phyloP scores from a whole-genome alignment of 92 coral and sea anemone genomes.

The Chrysogorgia sp. region DNA sequence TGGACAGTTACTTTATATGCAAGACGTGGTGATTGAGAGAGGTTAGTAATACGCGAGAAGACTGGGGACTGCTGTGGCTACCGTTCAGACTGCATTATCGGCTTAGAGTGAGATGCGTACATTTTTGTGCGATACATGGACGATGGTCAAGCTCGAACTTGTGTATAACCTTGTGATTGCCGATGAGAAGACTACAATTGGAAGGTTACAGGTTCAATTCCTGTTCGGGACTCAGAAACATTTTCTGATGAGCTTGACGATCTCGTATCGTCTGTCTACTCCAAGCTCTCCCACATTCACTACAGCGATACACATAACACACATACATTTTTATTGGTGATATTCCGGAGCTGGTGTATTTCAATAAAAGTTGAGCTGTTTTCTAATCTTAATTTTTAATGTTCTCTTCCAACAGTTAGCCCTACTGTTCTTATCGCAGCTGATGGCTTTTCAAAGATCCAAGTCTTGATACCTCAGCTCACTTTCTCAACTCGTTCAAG shows the following conservation, averaged over 20 bases:
- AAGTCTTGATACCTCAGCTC: slow-evolving; percentile 1
- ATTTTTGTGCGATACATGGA: too few relatives aligned
- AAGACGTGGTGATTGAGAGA: slow-evolving; percentile 29
- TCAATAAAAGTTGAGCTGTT: not conserved
- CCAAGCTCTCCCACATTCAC: too few relatives aligned
- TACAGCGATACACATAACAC: too few relatives aligned
- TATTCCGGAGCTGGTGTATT: not conserved
- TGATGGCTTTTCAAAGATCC: slow-evolving; percentile 30
- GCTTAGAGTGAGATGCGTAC: too few relatives aligned
- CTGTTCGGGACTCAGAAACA: too few relatives aligned
- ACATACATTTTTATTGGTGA: not conserved
- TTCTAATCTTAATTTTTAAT: not conserved
- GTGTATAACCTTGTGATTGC: not conserved
- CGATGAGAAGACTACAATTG: too few relatives aligned
- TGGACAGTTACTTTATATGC: slow-evolving; percentile 19
- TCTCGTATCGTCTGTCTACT: too few relatives aligned
- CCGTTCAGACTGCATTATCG: too few relatives aligned
- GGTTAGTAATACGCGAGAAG: not conserved
- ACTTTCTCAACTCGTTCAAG: not conserved
- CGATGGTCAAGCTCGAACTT: not conserved
- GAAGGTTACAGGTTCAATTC: too few relatives aligned
- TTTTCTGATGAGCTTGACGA: too few relatives aligned
- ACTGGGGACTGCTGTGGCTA: not conserved
- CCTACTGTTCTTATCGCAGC: slow-evolving; percentile 13
- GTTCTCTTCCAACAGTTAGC: not conserved